Evolutionary conservation across 2,113 vertebrate genomes (phyloP).

Genomic region (Acrocephalus arundinaceus): DNA sequence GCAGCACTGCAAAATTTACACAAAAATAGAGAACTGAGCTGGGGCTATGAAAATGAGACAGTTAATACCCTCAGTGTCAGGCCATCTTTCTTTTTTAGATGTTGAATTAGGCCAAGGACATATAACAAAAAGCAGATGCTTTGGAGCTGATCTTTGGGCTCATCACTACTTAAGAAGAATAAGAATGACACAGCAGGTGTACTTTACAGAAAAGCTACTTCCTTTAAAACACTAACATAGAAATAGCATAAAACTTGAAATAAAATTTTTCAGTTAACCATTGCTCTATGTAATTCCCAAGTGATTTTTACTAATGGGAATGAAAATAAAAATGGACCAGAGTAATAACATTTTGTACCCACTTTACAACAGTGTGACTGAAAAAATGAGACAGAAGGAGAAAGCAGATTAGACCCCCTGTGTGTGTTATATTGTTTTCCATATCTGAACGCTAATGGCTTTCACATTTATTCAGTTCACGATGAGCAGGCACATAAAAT

Average conservation of each 20-base stretch:
- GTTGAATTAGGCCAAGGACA: neutral
- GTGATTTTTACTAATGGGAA: neutral
- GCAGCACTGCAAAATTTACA: neutral
- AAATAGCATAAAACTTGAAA: neutral
- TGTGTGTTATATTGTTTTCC: neutral
- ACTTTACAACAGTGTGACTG: neutral
- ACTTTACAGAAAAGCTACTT: neutral
- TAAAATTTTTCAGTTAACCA: neutral
- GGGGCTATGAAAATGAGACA: neutral
- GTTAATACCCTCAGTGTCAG: neutral
- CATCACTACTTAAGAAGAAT: neutral
- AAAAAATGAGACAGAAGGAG: neutral
- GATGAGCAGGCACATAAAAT: neutral
- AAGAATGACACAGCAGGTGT: neutral
- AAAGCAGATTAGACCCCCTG: neutral
- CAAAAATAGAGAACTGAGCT: neutral
- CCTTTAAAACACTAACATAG: neutral
- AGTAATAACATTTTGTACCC: neutral
- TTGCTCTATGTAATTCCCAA: neutral
- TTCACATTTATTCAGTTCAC: neutral
- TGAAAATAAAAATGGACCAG: neutral
- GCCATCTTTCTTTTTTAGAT: neutral
- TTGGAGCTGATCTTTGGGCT: neutral
- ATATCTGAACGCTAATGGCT: neutral
- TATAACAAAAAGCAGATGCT: neutral